Percentiles rank a stretch among this genome's conserved stretches.
Evolutionary conservation across 2,888 invertebrate species (phyloP).

Genomic region (Eupithecia vulgata): DNA sequence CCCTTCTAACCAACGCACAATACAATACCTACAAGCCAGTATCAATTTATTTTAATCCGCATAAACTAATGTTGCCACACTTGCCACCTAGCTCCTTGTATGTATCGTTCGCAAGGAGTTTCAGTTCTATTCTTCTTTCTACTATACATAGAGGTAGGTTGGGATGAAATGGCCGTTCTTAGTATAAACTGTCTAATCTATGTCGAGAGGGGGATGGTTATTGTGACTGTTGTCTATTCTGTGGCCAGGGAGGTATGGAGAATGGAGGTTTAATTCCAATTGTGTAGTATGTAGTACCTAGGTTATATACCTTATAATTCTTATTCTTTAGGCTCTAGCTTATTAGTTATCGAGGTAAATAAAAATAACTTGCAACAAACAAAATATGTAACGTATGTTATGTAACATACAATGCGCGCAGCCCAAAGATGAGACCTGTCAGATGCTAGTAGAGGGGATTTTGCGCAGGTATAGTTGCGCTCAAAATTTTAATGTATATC

Average conservation of each 20-base stretch:
- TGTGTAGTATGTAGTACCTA: background rate
- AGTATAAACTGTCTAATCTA: background rate
- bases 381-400: too few relatives aligned
- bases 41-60: background rate
- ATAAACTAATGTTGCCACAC: background rate
- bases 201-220: background rate
- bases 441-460: too few relatives aligned
- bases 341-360: background rate
- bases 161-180: background rate
- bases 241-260: background rate
- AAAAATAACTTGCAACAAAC: background rate
- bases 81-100: background rate
- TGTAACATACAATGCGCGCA: too few relatives aligned
- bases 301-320: background rate
- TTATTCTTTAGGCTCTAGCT: background rate
- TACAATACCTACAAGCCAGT: background rate
- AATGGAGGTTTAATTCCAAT: background rate
- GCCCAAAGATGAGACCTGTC: too few relatives aligned
- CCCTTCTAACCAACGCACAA: background rate
- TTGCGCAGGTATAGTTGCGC: too few relatives aligned
- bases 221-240: background rate
- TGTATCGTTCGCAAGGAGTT: background rate
- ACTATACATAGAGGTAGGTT: background rate
- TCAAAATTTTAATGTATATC: too few relatives aligned
- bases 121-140: background rate